Percentiles rank a stretch among this genome's conserved stretches.
Conservation (phyloP, 2,888 invertebrate species). For the Homarus gammarus region DNA sequence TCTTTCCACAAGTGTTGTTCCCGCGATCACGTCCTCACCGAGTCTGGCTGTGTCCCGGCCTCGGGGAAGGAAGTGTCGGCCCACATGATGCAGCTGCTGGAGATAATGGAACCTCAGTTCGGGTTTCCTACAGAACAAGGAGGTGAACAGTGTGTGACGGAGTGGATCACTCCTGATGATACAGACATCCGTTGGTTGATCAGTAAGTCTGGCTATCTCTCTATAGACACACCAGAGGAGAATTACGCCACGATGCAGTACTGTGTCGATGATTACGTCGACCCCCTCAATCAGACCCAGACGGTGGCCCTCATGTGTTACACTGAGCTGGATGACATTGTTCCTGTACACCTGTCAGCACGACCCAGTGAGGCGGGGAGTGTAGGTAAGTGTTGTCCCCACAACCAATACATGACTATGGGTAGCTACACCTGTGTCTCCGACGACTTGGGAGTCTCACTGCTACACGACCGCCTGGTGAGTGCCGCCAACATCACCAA, state of each 20-base stretch:
- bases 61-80: constrained; percentile 38
- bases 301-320: constrained; percentile 57
- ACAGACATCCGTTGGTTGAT: constrained; percentile 67
- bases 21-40: constrained; percentile 27
- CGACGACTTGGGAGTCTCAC: constrained; percentile 28
- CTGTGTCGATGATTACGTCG: constrained; percentile 65
- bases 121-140: constrained; percentile 48
- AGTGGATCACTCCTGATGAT: constrained; percentile 44
- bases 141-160: constrained; percentile 45
- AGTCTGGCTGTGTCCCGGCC: constrained; percentile 34
- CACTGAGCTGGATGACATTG: constrained; percentile 56
- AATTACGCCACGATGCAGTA: constrained; percentile 52
- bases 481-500: constrained; percentile 51
- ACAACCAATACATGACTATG: constrained; percentile 45
- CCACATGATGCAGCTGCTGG: constrained; percentile 60
- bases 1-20: constrained; percentile 69
- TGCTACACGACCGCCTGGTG: constrained; percentile 48
- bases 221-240: constrained; percentile 21
- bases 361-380: constrained; percentile 25
- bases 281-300: constrained; percentile 3
- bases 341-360: constrained; percentile 43
- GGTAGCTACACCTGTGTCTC: constrained; percentile 18
- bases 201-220: constrained; percentile 61
- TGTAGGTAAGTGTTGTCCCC: constrained; percentile 68
- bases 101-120: constrained; percentile 44